Evolutionary conservation across 2,113 vertebrate species (phyloP), one percentile per base, ranked within the genome.

Genomic region (Puma concolor): DNA sequence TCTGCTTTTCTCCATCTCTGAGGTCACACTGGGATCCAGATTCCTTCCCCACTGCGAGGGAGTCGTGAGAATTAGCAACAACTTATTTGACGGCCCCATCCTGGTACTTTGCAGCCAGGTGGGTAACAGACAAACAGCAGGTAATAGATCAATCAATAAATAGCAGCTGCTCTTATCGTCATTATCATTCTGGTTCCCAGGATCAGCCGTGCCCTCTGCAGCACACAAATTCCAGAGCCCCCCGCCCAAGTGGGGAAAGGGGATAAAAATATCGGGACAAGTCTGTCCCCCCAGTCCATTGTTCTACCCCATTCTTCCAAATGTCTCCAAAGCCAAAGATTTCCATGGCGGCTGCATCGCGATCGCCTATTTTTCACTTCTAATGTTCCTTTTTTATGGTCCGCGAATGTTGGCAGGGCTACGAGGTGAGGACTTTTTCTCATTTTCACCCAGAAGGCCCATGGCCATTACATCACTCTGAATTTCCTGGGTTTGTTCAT

Each of bases 151-250:
- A 15, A 5, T 27, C 15, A 60, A 21, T 19, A 21, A 54, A 14
- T 11, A 66, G 23, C 67, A 48, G 60, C 13, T 7, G 4, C 36
- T 57, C 1, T 25, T n/a, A 1, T 1, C 8, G 1, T 23, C 14
- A 3, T 0, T 2, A 0, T 48, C 21, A 27, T n/a, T 23, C 12
- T 8, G 4, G 16, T 74, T 36, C 38, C 64, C 17, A 4, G 36
- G 50, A 7, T 27, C 60, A 31, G 14, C 14, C 1, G 4, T n/a
- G 21, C 9, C 50, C 0, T 0, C 93, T 23, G 11, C 31, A 91
- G 66, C 44, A 21, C 25, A 33, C 33, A 33, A 11, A 69, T 27
- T 33, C 21, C 63, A 38, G 85, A 89, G 67, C 8, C 25, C 31
- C 15, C 17, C 31, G 27, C 48, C 38, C 0, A 0, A 44, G 44